Evolutionary conservation across 2,797 vertebrate species (phyloP).

Genomic region (Helostoma temminkii): DNA sequence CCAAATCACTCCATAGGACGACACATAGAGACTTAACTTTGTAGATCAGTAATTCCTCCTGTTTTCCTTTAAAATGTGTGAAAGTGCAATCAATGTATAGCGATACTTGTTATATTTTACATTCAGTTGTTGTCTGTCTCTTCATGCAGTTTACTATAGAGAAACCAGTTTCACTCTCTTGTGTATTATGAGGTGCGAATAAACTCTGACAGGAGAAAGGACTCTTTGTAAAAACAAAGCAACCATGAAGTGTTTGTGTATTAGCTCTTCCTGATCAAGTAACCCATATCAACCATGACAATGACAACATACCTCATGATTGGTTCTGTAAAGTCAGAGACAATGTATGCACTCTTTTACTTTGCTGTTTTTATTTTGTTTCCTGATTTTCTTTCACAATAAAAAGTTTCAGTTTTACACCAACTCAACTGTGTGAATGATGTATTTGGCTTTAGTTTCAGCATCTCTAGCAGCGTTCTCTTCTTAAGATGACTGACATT

Average conservation of each 20-base stretch:
- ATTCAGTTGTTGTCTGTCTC: slow-evolving; percentile 6
- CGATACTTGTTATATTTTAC: slow-evolving; percentile 28
- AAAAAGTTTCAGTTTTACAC: slow-evolving; percentile 41
- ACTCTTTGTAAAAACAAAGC: slow-evolving; percentile 5
- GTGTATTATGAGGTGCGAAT: slow-evolving; percentile 25
- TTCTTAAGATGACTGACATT: not conserved
- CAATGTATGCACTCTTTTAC: slow-evolving; percentile 28
- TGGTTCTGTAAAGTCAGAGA: slow-evolving; percentile 41
- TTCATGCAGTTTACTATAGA: slow-evolving; percentile 42
- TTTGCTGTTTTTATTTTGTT: slow-evolving; percentile 50
- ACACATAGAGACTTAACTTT: slow-evolving; percentile 3
- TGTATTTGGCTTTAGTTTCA: not conserved
- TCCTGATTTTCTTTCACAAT: slow-evolving; percentile 62
- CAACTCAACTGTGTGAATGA: slow-evolving; percentile 11
- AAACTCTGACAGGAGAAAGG: slow-evolving; percentile 6
- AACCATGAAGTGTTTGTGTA: slow-evolving; percentile 18
- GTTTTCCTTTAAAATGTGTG: slow-evolving; percentile 44
- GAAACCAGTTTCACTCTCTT: slow-evolving; percentile 13
- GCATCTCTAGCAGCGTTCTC: too few species aligned
- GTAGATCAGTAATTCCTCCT: not conserved
- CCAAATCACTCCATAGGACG: slow-evolving; percentile 16
- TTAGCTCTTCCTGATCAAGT: slow-evolving; percentile 35
- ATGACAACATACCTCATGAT: slow-evolving; percentile 47
- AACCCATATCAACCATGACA: slow-evolving; percentile 28
- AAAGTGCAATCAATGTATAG: slow-evolving; percentile 63